phyloP scores from a whole-genome alignment of 2,113 vertebrate genomes.

The Tychaedon coryphoeus region DNA sequence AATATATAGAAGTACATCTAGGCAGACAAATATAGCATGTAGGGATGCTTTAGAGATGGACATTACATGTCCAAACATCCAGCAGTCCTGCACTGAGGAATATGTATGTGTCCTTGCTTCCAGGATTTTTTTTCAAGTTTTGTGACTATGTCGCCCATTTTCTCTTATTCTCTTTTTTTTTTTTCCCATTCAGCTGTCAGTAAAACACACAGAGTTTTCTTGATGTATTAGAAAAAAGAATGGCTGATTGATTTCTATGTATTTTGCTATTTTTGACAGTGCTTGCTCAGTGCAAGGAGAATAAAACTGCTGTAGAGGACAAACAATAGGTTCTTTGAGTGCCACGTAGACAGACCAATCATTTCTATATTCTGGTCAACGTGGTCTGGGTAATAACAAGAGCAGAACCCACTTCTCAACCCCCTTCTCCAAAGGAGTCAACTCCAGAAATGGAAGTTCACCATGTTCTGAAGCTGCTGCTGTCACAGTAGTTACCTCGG shows the following conservation, averaged over 20 bases:
- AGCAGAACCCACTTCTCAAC: background rate
- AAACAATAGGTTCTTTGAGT: background rate
- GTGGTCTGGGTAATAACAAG: background rate
- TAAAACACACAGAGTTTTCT: background rate
- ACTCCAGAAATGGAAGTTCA: background rate
- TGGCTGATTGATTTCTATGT: background rate
- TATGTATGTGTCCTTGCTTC: background rate
- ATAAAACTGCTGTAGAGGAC: background rate
- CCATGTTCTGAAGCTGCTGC: background rate
- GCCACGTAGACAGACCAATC: background rate
- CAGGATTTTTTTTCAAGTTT: background rate
- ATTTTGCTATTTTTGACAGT: background rate
- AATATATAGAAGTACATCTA: background rate
- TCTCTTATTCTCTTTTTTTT: background rate
- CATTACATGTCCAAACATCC: background rate
- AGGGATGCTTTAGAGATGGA: background rate
- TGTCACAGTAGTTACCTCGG: background rate
- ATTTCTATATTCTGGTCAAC: background rate
- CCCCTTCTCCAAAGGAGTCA: background rate
- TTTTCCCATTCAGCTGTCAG: background rate
- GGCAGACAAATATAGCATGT: background rate
- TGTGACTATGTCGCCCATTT: background rate
- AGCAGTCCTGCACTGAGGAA: background rate
- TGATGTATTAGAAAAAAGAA: background rate
- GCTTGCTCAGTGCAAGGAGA: background rate